Evolutionary conservation across 2,888 invertebrate genomes (phyloP).

Genomic region (Augochlorella aurata): DNA sequence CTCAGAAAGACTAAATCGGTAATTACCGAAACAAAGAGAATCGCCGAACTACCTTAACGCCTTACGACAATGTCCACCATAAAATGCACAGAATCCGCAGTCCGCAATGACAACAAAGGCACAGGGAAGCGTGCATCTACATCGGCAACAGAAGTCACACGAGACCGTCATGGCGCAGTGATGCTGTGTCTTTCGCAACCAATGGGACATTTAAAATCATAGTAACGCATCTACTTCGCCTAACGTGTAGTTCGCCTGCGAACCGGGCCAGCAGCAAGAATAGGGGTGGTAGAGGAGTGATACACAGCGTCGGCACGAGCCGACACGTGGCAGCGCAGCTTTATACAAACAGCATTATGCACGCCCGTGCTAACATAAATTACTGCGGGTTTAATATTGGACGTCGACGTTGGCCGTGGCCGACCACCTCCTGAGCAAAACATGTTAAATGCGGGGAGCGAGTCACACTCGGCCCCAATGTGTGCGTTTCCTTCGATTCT

Average conservation of each 20-base stretch:
- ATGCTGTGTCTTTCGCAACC: slow-evolving; percentile 1
- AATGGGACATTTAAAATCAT: slow-evolving; percentile 52
- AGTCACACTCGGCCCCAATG: slow-evolving; percentile 22
- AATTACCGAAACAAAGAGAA: too few relatives aligned
- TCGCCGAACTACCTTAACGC: too few relatives aligned
- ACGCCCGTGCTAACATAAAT: slow-evolving; percentile 81
- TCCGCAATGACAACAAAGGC: background rate
- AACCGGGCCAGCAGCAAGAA: slow-evolving; percentile 68
- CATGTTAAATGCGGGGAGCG: slow-evolving; percentile 68
- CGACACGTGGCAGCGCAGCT: slow-evolving; percentile 79
- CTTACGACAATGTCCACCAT: too few relatives aligned
- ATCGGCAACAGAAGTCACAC: background rate
- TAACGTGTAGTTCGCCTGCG: slow-evolving; percentile 52
- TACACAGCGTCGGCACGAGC: slow-evolving; percentile 74
- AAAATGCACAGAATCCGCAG: too few relatives aligned
- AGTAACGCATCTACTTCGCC: slow-evolving; percentile 49
- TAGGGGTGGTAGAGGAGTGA: slow-evolving; percentile 67
- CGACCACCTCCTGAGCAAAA: slow-evolving; percentile 76
- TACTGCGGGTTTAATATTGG: slow-evolving; percentile 80
- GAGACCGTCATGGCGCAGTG: background rate
- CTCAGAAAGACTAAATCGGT: too few relatives aligned
- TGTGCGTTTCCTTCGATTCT: slow-evolving; percentile 24
- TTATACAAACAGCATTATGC: slow-evolving; percentile 81
- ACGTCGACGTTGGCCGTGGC: slow-evolving; percentile 70
- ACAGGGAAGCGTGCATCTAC: background rate